phyloP scores from a whole-genome alignment of 37 sponge, comb jelly and placozoan genomes.

The Bolinopsis microptera region DNA sequence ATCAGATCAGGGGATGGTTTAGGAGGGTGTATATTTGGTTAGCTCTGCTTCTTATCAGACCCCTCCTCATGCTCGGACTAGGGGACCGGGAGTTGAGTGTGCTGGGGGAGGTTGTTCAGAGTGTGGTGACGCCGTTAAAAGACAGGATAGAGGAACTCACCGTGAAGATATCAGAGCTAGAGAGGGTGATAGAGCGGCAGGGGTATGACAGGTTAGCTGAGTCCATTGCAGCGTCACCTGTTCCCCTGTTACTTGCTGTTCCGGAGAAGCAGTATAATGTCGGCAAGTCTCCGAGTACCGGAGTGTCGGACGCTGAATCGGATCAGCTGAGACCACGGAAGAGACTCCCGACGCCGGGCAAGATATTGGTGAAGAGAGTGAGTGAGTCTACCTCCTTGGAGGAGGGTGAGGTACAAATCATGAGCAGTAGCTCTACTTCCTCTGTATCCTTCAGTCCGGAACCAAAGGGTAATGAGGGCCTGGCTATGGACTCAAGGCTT shows the following conservation, averaged over 20 bases:
- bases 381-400: background rate
- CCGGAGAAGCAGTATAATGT: background rate
- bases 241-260: background rate
- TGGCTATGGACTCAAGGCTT: background rate
- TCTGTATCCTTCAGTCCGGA: background rate
- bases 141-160: background rate
- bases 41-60: background rate
- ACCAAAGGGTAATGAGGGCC: background rate
- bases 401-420: background rate
- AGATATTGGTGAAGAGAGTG: background rate
- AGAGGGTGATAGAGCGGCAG: slow-evolving; percentile 14
- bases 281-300: background rate
- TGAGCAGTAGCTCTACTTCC: background rate
- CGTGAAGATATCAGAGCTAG: slow-evolving; percentile 8
- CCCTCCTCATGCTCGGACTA: background rate
- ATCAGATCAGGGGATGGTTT: background rate
- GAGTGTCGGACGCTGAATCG: background rate
- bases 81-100: background rate
- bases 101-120: slow-evolving; percentile 6
- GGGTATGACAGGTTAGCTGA: background rate
- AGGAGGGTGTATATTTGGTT: background rate
- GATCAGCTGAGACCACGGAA: background rate
- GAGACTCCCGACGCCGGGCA: background rate
- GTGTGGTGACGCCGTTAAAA: background rate
- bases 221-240: background rate